Evolutionary conservation across 2,797 vertebrate genomes (phyloP).

Genomic region (Enteromius trimaculatus): DNA sequence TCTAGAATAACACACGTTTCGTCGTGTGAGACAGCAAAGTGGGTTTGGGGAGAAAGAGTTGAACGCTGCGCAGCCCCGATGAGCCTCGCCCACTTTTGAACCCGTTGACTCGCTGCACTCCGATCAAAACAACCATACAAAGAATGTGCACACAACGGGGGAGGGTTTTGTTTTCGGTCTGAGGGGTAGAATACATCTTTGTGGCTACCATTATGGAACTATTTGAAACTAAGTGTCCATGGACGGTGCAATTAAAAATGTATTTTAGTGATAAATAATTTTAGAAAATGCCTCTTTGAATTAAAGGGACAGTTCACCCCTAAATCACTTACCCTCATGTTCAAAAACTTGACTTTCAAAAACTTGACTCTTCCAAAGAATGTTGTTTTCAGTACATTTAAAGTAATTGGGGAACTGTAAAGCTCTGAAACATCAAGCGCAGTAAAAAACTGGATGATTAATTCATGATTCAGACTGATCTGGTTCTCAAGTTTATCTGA

Average conservation of each 20-base stretch:
- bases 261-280: neutral
- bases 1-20: neutral
- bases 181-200: constrained; percentile 28
- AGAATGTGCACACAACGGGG: constrained; percentile 58
- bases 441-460: neutral
- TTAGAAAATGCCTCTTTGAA: neutral
- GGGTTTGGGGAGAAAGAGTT: constrained; percentile 33
- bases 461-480: neutral
- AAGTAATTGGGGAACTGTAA: neutral
- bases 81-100: constrained; percentile 78
- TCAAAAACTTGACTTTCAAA: neutral
- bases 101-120: constrained; percentile 73
- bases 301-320: neutral
- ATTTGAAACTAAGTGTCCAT: neutral
- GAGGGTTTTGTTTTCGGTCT: constrained; percentile 38
- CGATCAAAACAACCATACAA: constrained; percentile 67
- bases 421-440: neutral
- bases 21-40: neutral
- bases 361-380: no score
- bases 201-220: neutral
- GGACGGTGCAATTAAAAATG: neutral
- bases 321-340: neutral
- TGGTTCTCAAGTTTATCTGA: neutral
- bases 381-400: neutral
- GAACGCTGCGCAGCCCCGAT: constrained; percentile 40